These are phyloP conservation scores for Clarias laeviceps DNA, from an alignment of 2,797 vertebrate genomes.

Conservation along the genomic window DNA sequence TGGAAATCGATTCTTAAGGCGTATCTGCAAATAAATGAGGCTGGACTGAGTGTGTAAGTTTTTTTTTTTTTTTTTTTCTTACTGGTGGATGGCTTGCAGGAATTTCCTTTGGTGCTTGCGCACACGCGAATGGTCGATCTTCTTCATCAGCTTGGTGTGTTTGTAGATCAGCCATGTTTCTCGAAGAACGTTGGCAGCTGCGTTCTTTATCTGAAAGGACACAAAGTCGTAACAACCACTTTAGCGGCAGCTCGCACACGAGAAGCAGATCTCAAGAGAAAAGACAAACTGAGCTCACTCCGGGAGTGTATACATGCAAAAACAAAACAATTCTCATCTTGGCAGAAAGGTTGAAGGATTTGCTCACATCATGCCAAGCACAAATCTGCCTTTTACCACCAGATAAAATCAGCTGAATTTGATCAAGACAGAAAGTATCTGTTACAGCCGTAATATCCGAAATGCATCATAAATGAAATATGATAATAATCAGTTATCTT, in stretches of 20 bases:
- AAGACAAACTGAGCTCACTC: not conserved
- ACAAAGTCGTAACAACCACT: constrained; percentile 50
- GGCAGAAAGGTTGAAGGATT: not conserved
- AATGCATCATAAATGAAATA: constrained; percentile 10
- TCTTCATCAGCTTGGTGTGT: constrained; percentile 96
- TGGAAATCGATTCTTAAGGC: not conserved
- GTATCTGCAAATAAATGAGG: not conserved
- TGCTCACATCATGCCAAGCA: not conserved
- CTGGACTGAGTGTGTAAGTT: constrained; percentile 33
- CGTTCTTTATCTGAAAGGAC: constrained; percentile 93
- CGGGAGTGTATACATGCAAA: constrained; percentile 13
- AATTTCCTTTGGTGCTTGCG: constrained; percentile 99
- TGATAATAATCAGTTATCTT: not conserved
- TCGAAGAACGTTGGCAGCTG: constrained; percentile 97
- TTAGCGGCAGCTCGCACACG: constrained; percentile 69
- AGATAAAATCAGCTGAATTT: constrained; percentile 12
- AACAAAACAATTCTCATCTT: constrained; percentile 14
- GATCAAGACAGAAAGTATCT: not conserved
- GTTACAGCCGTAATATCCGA: not conserved
- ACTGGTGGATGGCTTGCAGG: constrained; percentile 99
- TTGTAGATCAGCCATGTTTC: constrained; percentile 99
- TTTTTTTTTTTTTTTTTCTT: constrained; percentile 65
- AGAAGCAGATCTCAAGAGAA: constrained; percentile 54
- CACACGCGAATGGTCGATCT: constrained; percentile 97
- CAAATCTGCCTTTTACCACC: not conserved